Base-by-base conservation (phyloP, 2,888 invertebrate genomes). In the Rhagonycha lutea region DNA sequence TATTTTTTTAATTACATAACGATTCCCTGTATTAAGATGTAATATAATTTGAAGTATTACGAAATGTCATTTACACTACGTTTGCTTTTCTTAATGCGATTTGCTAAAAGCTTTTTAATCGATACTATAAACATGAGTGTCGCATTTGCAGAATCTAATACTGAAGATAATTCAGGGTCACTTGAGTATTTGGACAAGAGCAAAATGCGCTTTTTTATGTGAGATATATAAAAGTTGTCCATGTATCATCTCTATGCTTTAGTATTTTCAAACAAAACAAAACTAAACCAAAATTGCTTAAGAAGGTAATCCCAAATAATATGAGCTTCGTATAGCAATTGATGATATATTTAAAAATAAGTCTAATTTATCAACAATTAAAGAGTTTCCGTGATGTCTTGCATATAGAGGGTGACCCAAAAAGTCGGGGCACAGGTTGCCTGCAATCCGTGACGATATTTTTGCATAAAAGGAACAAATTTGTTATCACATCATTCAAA, bases 61-160 rank as follows among this genome's bases (percentile, higher is more conserved):
- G n/a, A 47, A 47, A 47, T 47, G n/a, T 7, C n/a, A n/a, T 47
- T 61, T 61, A 26, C 7, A 23, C 24, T 60, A 23, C 60, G 24
- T 32, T 28, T 32, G 14, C 8, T 23, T 23, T 61, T 28, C 61
- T 26, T 61, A 61, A 61, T 28, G 14, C 28, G 24, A 61, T 70
- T 70, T 61, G 14, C 61, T 70, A 70, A 70, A 61, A 70, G 70
- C 61, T 70, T 70, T 70, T 26, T 70, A 28, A 70, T 61, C 70
- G 60, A 61, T 61, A 24, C 14, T 61, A 11, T 18, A 61, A 26
- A 28, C 60, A 28, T 26, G 61, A 70, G 26, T 61, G 26, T 14
- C 61, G 24, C 61, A 61, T 69, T 69, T 69, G 14, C 61, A 14
- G 47, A 61, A 14, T 26, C 28, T 24, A 24, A 26, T 14, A 61